Percentiles rank a stretch among this genome's conserved stretches.
phyloP scores from a whole-genome alignment of 2,888 invertebrate genomes.

The Campaea margaritaria region DNA sequence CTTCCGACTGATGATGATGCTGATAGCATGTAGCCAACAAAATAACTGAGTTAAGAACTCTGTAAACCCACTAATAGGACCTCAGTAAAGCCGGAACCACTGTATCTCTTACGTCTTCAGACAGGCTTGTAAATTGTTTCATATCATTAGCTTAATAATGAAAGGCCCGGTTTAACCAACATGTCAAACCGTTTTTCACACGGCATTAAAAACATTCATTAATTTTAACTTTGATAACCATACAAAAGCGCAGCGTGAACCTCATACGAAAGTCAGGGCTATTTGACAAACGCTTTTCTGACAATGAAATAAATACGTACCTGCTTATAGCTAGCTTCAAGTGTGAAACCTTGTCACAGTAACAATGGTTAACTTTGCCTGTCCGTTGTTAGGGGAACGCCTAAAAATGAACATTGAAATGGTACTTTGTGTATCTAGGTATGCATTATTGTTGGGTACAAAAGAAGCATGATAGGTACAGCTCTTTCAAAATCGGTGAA shows the following conservation, averaged over 20 bases:
- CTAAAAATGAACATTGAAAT: conserved; percentile 14
- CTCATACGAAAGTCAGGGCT: conserved; percentile 31
- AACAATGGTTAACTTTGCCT: conserved; percentile 2
- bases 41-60: no score
- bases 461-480: conserved; percentile 33
- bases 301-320: conserved; percentile 13
- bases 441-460: conserved; percentile 13
- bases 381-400: neutral
- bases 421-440: conserved; percentile 3
- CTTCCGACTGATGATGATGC: no score
- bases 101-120: neutral
- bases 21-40: no score
- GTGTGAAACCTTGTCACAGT: conserved; percentile 19
- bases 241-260: conserved; percentile 17
- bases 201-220: conserved; percentile 12
- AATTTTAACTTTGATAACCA: conserved; percentile 23
- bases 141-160: conserved; percentile 6
- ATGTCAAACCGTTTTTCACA: conserved; percentile 18
- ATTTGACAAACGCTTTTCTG: conserved; percentile 24
- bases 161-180: conserved; percentile 4
- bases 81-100: neutral
- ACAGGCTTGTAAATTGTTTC: neutral
- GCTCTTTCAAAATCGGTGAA: conserved; percentile 41
- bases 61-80: no score
- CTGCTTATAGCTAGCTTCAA: neutral